Percentiles rank a stretch among this genome's conserved stretches.
phyloP scores from a whole-genome alignment of 2,113 vertebrate genomes.

The Rallus limicola region DNA sequence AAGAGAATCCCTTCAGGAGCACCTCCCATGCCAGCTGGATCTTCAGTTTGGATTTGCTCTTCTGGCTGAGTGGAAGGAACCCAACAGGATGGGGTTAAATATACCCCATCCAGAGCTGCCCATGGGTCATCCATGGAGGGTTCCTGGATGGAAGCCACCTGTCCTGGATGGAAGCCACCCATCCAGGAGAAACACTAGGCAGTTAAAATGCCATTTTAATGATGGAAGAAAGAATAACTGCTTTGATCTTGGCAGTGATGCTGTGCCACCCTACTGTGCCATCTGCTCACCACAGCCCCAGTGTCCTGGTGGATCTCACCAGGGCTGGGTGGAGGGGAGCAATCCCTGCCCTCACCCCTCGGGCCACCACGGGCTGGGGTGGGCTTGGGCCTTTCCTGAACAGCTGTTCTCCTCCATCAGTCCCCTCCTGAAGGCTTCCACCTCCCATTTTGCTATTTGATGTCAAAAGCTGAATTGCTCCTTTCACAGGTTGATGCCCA shows the following conservation, averaged over 20 bases:
- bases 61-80: not conserved
- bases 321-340: not conserved
- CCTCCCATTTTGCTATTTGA: not conserved
- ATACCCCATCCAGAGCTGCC: not conserved
- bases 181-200: not conserved
- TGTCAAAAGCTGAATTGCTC: not conserved
- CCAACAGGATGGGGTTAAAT: not conserved
- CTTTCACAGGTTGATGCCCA: fast-evolving
- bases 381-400: not conserved
- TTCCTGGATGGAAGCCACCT: not conserved
- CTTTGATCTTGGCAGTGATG: not conserved
- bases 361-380: not conserved
- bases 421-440: not conserved
- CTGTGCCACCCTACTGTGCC: too few species aligned
- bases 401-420: not conserved
- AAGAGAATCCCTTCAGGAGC: not conserved
- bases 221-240: not conserved
- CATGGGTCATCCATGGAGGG: not conserved
- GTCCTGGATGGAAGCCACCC: not conserved
- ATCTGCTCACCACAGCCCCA: not conserved
- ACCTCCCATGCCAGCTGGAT: not conserved
- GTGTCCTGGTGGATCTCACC: not conserved
- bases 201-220: not conserved
- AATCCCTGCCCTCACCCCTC: not conserved
- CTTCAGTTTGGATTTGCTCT: not conserved